Evolutionary conservation across 2,113 vertebrate species (phyloP).

Genomic region (Tauraco erythrolophus): DNA sequence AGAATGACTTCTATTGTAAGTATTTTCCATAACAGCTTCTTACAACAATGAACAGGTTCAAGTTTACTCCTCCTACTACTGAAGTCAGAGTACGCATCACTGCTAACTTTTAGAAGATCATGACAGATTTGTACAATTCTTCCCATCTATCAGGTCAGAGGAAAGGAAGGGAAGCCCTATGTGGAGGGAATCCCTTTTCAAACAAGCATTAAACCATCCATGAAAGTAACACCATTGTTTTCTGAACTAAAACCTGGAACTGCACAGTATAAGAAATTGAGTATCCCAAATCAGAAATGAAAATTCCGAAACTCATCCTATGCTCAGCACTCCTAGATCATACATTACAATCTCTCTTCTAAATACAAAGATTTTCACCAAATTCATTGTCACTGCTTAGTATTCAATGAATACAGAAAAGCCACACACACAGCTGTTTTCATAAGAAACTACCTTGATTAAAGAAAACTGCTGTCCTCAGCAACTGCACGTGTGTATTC

Average conservation of each 20-base stretch:
- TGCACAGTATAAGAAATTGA: neutral
- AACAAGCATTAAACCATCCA: neutral
- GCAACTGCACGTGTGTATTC: neutral
- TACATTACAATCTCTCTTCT: neutral
- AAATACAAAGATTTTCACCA: neutral
- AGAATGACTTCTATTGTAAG: neutral
- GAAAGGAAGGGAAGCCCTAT: neutral
- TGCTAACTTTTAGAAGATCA: neutral
- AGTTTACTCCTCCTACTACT: neutral
- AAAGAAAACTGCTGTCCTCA: conserved; percentile 26
- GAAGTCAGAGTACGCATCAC: neutral
- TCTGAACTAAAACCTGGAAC: neutral
- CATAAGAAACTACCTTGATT: neutral
- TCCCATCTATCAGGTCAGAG: neutral
- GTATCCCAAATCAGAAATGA: neutral
- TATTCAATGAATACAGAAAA: neutral
- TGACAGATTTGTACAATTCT: neutral
- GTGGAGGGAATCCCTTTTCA: neutral
- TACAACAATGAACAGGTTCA: neutral
- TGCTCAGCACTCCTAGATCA: neutral
- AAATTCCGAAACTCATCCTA: neutral
- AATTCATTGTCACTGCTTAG: neutral
- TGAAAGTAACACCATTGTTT: neutral
- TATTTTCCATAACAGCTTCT: neutral
- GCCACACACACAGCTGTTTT: neutral